Percentiles rank a stretch among this genome's conserved stretches.
Evolutionary conservation across 2,113 vertebrate species (phyloP).

Genomic region (Cryptomyrus ogoouensis): DNA sequence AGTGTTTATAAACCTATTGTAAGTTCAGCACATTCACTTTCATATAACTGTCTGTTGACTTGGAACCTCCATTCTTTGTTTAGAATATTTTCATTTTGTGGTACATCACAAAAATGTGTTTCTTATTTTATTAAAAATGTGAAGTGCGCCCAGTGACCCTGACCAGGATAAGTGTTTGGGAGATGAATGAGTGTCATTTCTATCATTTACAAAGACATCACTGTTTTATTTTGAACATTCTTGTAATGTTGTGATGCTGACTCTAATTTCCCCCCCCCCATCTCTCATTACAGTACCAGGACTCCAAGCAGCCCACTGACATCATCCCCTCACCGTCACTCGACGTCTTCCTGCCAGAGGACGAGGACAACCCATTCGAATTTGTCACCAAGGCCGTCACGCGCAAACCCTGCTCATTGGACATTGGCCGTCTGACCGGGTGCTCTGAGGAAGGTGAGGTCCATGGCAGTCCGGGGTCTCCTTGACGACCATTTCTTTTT

Average conservation of each 20-base stretch:
- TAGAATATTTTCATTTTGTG: background rate
- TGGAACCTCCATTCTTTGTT: background rate
- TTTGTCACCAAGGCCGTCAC: slow-evolving; percentile 80
- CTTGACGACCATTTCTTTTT: slow-evolving; percentile 6
- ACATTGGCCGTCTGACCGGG: slow-evolving; percentile 71
- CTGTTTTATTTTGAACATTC: background rate
- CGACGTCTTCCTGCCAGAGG: slow-evolving; percentile 79
- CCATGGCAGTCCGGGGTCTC: slow-evolving; percentile 11
- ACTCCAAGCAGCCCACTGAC: slow-evolving; percentile 73
- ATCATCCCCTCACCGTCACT: slow-evolving; percentile 73
- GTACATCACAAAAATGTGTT: background rate
- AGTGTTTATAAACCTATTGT: background rate
- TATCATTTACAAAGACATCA: background rate
- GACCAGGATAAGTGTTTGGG: background rate
- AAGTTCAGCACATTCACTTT: background rate
- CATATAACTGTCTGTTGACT: background rate
- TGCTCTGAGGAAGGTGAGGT: slow-evolving; percentile 73
- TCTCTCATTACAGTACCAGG: slow-evolving; percentile 49
- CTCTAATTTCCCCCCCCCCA: background rate
- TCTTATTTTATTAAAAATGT: background rate
- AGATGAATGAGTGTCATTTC: background rate
- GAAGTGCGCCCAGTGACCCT: background rate
- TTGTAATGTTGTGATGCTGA: background rate
- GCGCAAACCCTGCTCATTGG: slow-evolving; percentile 87
- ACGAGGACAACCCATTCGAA: slow-evolving; percentile 82